These are phyloP conservation scores for Pygoscelis adeliae DNA, from an alignment of 2,113 vertebrate genomes.

Conservation along the genomic window DNA sequence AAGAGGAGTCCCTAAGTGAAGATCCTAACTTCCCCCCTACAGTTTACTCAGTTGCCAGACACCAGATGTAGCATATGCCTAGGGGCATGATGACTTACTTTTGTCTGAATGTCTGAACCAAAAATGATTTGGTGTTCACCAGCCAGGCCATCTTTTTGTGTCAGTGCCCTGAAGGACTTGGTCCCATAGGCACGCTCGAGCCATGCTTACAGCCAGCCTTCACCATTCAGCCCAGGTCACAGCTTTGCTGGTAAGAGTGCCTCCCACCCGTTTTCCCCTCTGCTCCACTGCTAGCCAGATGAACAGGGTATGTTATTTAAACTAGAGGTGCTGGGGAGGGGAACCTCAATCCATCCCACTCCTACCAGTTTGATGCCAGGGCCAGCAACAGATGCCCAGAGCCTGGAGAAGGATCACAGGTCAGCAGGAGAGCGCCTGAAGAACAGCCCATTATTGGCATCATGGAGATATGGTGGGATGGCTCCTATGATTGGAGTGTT, in stretches of 20 bases:
- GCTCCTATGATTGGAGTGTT: too few relatives aligned
- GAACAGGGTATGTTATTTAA: not conserved
- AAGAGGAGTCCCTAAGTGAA: not conserved
- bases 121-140: not conserved
- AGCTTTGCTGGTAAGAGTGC: not conserved
- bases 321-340: too few relatives aligned
- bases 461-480: too few relatives aligned
- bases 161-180: not conserved
- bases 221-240: not conserved
- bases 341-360: too few relatives aligned
- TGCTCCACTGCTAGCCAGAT: not conserved
- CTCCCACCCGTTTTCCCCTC: not conserved
- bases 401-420: too few relatives aligned
- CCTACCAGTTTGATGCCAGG: too few relatives aligned
- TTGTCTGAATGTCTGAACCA: not conserved
- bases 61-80: not conserved
- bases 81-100: accelerated
- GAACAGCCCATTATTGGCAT: too few relatives aligned
- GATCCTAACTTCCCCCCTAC: not conserved
- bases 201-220: not conserved
- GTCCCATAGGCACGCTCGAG: not conserved
- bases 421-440: too few relatives aligned
- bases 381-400: too few relatives aligned
- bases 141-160: not conserved
- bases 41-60: not conserved